Percentiles rank a stretch among this genome's conserved stretches.
phyloP scores from a whole-genome alignment of 2,113 vertebrate species.

The Phaethon lepturus region DNA sequence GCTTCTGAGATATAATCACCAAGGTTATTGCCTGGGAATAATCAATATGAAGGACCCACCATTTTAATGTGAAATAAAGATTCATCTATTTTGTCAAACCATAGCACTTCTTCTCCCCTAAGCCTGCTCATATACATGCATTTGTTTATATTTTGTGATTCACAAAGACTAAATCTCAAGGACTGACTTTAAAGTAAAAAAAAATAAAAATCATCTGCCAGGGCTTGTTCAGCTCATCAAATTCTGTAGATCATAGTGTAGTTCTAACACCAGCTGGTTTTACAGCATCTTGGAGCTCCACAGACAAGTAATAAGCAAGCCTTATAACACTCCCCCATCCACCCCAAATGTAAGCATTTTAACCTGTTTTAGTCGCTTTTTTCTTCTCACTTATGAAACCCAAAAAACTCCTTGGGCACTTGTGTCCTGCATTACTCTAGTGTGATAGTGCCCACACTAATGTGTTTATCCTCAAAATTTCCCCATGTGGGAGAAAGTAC shows the following conservation, averaged over 20 bases:
- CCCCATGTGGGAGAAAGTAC: neutral
- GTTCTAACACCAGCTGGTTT: neutral
- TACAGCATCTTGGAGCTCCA: neutral
- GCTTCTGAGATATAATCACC: neutral
- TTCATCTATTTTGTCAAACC: conserved; percentile 23
- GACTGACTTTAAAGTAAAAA: neutral
- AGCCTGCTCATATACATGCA: neutral
- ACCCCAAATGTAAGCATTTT: neutral
- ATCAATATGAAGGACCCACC: neutral
- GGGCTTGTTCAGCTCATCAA: neutral
- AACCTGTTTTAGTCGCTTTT: neutral
- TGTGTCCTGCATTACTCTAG: neutral
- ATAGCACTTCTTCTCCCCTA: neutral
- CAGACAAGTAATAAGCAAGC: neutral
- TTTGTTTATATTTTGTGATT: conserved; percentile 26
- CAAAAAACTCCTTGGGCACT: neutral
- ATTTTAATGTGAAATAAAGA: conserved; percentile 16
- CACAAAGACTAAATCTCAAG: neutral
- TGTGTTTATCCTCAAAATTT: neutral
- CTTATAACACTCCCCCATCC: neutral
- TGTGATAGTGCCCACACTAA: neutral
- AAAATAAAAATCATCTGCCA: neutral
- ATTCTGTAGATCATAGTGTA: neutral
- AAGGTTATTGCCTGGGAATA: neutral
- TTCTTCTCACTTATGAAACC: neutral